Percentiles rank a stretch among this genome's conserved stretches.
phyloP scores from a whole-genome alignment of 1,140 invertebrate genomes.

The Bombyx mandarina region DNA sequence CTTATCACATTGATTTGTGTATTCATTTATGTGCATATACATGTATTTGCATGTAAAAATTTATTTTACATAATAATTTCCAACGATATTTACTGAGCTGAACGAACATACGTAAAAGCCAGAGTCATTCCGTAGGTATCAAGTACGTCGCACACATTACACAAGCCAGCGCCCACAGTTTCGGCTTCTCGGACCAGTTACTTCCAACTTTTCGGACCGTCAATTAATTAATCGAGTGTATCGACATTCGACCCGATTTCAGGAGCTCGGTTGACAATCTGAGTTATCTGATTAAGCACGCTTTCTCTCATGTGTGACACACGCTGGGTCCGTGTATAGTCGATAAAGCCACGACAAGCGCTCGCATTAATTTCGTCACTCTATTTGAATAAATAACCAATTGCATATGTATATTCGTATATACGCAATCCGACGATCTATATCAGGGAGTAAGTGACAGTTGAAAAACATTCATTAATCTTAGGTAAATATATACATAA shows the following conservation, averaged over 20 bases:
- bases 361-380: slow-evolving; percentile 57
- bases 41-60: no score
- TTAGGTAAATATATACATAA: slow-evolving; percentile 2
- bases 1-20: no score
- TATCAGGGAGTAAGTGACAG: slow-evolving; percentile 27
- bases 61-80: no score
- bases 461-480: slow-evolving; percentile 25
- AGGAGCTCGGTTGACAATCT: slow-evolving; percentile 68
- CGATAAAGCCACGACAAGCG: slow-evolving; percentile 40
- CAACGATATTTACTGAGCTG: no score
- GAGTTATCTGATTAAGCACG: slow-evolving; percentile 70
- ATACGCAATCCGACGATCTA: slow-evolving; percentile 31
- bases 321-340: slow-evolving; percentile 29
- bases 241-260: slow-evolving; percentile 69
- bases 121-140: not conserved
- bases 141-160: slow-evolving; percentile 19
- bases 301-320: slow-evolving; percentile 59
- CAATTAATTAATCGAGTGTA: slow-evolving; percentile 69
- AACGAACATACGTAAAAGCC: no score
- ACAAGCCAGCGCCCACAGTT: slow-evolving; percentile 39
- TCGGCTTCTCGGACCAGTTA: slow-evolving; percentile 56
- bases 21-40: no score
- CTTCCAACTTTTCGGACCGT: slow-evolving; percentile 56
- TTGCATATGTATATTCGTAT: slow-evolving; percentile 36
- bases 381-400: slow-evolving; percentile 59